Base-by-base conservation (phyloP, 2,113 vertebrate species). In the Pelobates fuscus region DNA sequence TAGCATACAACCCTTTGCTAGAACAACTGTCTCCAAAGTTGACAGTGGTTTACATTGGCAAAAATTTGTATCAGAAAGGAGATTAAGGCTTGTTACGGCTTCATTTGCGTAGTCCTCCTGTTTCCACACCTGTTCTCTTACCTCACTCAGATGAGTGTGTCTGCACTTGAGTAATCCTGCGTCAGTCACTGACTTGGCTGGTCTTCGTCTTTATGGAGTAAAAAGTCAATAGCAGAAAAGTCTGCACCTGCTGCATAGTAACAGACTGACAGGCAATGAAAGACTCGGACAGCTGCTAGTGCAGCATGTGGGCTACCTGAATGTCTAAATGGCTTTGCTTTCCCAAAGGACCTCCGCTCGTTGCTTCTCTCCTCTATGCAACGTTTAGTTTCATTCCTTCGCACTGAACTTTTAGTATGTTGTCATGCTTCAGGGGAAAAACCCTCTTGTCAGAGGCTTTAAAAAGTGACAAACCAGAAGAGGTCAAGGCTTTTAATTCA, bases 61-160 rank as follows among this genome's bases (percentile, higher is more conserved):
- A 82, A n/a, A 77, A 41, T 65, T 78, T 79, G 78, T 66, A 77
- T 72, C 71, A 79, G 80, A 86, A 84, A 72, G 80, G 78, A 81
- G 78, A 82, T 82, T 78, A 88, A 84, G 80, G 52, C 80, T 80
- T 77, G 70, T 84, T 73, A 83, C 80, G 82, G 81, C 79, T 74
- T 78, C 41, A 75, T 77, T 70, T 52, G 0, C 80, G 79, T 82
- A 78, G 79, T 78, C 80, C 80, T 78, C 80, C 59, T n/a, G 54
- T 83, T 86, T 84, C 83, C 86, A 84, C 90, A 92, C 88, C 90
- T 91, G 89, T 84, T 82, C 84, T 81, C 92, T 92, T 92, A 93
- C 92, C 92, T 93, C 91, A 90, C 90, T 90, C 81, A 83, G 87
- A 74, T 54, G 85, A 84, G 88, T 82, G 89, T 82, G 87, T 87